phyloP scores from a whole-genome alignment of 64 coral and sea anemone species.

The Stichodactyla mertensii region DNA sequence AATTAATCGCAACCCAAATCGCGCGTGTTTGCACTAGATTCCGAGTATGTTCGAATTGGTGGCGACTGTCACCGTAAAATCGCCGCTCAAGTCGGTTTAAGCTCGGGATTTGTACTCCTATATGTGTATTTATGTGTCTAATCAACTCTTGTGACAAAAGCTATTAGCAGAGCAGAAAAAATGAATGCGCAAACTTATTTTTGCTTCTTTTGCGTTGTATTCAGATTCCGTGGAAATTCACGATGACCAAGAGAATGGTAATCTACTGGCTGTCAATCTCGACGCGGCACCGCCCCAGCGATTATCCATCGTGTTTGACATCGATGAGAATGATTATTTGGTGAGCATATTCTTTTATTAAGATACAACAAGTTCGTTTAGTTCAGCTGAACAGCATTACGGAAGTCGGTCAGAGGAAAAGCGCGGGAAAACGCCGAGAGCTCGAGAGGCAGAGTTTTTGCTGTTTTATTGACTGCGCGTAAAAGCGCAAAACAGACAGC shows the following conservation, averaged over 20 bases:
- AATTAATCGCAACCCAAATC: no score
- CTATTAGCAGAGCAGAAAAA: background rate
- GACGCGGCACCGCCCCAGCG: slow-evolving; percentile 32
- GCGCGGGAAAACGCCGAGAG: background rate
- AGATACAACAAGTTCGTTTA: no score
- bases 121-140: no score
- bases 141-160: no score
- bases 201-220: background rate
- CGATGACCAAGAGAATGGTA: slow-evolving; percentile 4
- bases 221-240: slow-evolving; percentile 11
- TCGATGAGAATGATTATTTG: slow-evolving; percentile 84
- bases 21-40: no score
- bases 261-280: slow-evolving; percentile 4
- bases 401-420: background rate
- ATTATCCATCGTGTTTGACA: slow-evolving; percentile 87
- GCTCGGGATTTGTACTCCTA: no score
- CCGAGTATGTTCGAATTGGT: no score
- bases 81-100: no score
- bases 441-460: no score
- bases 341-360: slow-evolving; percentile 28
- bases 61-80: no score
- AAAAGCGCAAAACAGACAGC: no score
- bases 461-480: no score
- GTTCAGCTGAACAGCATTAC: background rate
- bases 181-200: background rate